Conservation (phyloP, 2,797 vertebrate genomes). For the Labeo calbasu region DNA sequence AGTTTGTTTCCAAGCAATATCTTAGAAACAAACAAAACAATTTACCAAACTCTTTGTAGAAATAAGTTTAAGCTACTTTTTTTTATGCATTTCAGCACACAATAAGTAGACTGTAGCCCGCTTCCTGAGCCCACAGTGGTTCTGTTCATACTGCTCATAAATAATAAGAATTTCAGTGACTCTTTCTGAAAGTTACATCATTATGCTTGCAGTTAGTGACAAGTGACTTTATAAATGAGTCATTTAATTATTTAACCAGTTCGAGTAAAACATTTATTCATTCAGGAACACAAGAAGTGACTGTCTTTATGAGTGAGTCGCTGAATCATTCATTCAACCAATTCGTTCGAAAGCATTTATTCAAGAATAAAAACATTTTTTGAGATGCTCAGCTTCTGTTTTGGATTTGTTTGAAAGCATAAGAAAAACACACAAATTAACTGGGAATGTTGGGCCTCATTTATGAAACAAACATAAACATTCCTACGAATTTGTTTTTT, state of each 20-base stretch:
- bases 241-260: neutral
- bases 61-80: slow-evolving; percentile 19
- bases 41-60: too few relatives aligned
- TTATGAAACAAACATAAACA: too few relatives aligned
- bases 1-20: slow-evolving; percentile 5
- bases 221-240: slow-evolving; percentile 5
- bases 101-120: neutral
- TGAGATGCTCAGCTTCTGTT: neutral
- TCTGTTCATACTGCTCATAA: neutral
- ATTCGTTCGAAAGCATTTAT: neutral
- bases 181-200: neutral
- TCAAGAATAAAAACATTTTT: neutral
- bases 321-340: neutral
- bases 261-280: neutral
- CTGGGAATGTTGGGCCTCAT: too few relatives aligned
- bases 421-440: neutral
- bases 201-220: neutral
- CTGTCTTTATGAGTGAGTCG: neutral
- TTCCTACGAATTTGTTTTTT: too few relatives aligned
- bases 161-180: neutral
- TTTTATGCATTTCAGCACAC: neutral
- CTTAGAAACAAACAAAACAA: neutral
- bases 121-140: neutral
- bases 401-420: neutral
- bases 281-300: neutral